Evolutionary conservation across 2,113 vertebrate genomes (phyloP).

Genomic region (Gracilinanus agilis): DNA sequence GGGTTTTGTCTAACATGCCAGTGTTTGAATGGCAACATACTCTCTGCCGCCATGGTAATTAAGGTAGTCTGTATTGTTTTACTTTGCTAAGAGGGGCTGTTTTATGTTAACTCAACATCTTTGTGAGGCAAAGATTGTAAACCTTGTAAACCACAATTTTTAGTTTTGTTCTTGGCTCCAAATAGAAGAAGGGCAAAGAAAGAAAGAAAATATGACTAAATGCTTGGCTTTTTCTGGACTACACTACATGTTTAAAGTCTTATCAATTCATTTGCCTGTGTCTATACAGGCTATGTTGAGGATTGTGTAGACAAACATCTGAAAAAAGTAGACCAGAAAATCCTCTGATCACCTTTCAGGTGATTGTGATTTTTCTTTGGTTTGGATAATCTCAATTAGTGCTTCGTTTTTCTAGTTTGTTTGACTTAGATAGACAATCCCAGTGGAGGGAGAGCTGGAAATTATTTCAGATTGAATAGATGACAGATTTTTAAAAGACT

Average conservation of each 20-base stretch:
- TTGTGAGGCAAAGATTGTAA: conserved; percentile 38
- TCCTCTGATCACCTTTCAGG: background rate
- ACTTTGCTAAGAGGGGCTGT: conserved; percentile 8
- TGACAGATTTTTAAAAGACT: too few species aligned
- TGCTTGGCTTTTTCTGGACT: background rate
- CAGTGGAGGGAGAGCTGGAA: background rate
- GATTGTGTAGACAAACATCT: background rate
- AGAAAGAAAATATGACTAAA: conserved; percentile 29
- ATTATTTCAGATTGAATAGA: too few species aligned
- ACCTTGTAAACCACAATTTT: background rate
- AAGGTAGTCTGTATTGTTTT: background rate
- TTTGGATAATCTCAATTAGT: background rate
- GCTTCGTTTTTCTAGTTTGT: background rate
- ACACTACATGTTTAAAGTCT: conserved; percentile 9
- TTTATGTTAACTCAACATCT: conserved; percentile 7
- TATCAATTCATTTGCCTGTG: background rate
- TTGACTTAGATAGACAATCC: background rate
- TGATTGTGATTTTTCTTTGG: background rate
- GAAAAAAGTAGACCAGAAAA: background rate
- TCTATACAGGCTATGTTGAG: background rate
- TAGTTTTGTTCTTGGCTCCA: conserved; percentile 43
- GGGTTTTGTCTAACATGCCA: conserved; percentile 47
- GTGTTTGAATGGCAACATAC: conserved; percentile 25
- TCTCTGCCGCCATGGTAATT: background rate
- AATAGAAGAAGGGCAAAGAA: background rate